Conservation (phyloP, 2,888 invertebrate species). For the Punctoribates punctum region DNA sequence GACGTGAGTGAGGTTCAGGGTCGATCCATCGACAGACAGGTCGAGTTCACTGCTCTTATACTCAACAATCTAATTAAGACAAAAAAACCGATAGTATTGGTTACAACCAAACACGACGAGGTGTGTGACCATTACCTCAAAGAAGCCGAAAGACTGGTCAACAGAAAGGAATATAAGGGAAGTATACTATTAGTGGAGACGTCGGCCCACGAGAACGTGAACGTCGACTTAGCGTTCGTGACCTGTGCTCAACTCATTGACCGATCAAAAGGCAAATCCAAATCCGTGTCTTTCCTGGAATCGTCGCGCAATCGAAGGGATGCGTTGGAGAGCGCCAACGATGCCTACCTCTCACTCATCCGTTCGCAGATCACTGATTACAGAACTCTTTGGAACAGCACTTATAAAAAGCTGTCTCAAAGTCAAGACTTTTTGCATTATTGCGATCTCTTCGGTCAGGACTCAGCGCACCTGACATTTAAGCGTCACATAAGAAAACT, state of each 20-base stretch:
- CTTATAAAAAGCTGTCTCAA: conserved; percentile 76
- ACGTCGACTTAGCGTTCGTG: conserved; percentile 80
- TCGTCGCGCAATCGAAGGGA: conserved; percentile 81
- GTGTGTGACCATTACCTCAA: conserved; percentile 78
- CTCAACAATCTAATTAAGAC: conserved; percentile 81
- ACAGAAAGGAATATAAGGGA: conserved; percentile 80
- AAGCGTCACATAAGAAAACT: conserved; percentile 72
- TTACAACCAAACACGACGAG: conserved; percentile 93
- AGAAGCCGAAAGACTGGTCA: conserved; percentile 82
- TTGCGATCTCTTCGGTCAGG: conserved; percentile 82
- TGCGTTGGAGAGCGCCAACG: conserved; percentile 80
- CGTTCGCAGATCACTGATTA: conserved; percentile 64
- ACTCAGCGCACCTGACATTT: conserved; percentile 73
- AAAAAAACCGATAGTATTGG: conserved; percentile 90
- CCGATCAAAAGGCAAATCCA: conserved; percentile 69
- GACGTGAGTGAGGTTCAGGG: conserved; percentile 93
- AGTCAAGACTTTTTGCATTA: conserved; percentile 83
- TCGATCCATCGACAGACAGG: conserved; percentile 81
- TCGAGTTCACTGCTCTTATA: conserved; percentile 71
- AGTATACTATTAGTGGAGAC: conserved; percentile 86
- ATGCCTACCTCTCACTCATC: conserved; percentile 82
- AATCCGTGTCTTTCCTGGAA: conserved; percentile 67
- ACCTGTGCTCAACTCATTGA: conserved; percentile 87
- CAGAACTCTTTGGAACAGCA: conserved; percentile 80
- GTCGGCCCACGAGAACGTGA: conserved; percentile 92